phyloP scores from a whole-genome alignment of 1,140 invertebrate genomes.

The Mizuhopecten yessoensis region DNA sequence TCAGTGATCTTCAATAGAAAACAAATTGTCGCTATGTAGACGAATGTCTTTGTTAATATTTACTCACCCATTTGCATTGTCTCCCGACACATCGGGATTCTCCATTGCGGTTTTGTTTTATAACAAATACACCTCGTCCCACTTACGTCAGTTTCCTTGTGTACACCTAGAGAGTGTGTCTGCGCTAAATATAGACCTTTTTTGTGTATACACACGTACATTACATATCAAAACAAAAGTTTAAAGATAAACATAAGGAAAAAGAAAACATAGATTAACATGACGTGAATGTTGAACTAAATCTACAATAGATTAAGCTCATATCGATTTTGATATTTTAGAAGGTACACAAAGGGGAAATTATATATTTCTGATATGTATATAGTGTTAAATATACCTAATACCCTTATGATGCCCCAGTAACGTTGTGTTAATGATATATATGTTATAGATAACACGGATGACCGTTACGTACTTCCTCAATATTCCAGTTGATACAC shows the following conservation, averaged over 20 bases:
- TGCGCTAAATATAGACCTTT: too few species aligned
- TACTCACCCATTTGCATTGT: neutral
- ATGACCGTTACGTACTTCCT: neutral
- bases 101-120: neutral
- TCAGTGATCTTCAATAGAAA: neutral
- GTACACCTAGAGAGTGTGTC: neutral
- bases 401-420: neutral
- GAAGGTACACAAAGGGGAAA: neutral
- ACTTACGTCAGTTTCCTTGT: neutral
- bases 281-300: neutral
- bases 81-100: neutral
- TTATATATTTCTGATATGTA: neutral
- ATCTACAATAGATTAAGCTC: neutral
- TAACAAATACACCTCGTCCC: neutral
- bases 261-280: neutral
- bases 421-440: neutral
- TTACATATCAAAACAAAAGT: too few species aligned
- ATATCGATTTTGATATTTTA: neutral
- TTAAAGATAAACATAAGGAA: neutral
- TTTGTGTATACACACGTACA: neutral
- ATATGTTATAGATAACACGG: slow-evolving; percentile 24
- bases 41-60: neutral
- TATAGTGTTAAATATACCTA: neutral
- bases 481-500: neutral
- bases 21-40: neutral